Base-by-base conservation (phyloP, 2,113 vertebrate species). In the Eurypyga helias region DNA sequence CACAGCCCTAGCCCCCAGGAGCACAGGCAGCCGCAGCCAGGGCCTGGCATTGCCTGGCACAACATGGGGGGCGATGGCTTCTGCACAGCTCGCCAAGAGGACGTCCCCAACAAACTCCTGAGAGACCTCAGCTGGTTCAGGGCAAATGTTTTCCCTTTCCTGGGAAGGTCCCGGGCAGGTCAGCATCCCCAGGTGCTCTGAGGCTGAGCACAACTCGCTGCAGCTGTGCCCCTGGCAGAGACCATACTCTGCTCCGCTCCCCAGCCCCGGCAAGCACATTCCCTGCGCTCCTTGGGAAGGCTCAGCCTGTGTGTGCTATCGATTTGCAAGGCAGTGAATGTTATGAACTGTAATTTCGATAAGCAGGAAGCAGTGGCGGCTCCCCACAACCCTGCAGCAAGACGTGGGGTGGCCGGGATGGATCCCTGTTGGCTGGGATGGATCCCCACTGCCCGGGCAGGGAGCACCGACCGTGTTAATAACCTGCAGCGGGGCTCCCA, bases 121-220 rank as follows among this genome's bases (percentile, higher is more conserved):
- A 28, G 46, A 62, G 61, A 8, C 18, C 2, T 0, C 0, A 0
- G 36, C 41, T 36, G 60, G 6, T 45, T 20, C 57, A 24, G 48
- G 67, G 62, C 2, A 10, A 18, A 26, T 0, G 8, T 23, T 29
- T 24, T 46, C 1, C 31, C 51, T 48, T 26, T 21, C 46, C 51
- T 3, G 26, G 38, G 43, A 28, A 34, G 67, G 4, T 17, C 15
- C 46, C 0, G 0, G 82, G 13, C 70, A 46, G 49, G 23, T 28
- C 1, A 2, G 45, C 18, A 5, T 38, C 46, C 25, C 8, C 51
- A 4, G 48, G 33, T 1, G 38, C 82, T 15, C 48, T 3, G 3
- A 36, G 26, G n/a, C 52, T 11, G 55, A 82, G 77, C 66, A 14
- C 76, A 5, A 0, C 4, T 2, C 1, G 1, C 15, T 5, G 3